Conservation (phyloP, 2,888 invertebrate genomes). For the Eumerus sabulonum region DNA sequence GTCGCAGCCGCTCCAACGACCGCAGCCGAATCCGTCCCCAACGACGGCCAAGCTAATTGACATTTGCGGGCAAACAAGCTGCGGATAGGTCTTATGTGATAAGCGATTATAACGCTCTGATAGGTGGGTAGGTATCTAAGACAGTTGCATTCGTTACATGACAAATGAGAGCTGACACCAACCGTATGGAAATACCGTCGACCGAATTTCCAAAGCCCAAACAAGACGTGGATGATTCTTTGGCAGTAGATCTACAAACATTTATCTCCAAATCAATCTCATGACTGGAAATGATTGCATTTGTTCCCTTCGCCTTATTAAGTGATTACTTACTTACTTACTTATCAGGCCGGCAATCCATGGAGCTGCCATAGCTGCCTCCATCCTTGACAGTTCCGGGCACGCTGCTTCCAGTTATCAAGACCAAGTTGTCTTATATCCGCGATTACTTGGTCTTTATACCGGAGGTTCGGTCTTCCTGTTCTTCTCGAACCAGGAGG, state of each 20-base stretch:
- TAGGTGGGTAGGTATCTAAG: neutral
- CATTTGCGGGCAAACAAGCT: constrained; percentile 42
- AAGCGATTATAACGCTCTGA: constrained; percentile 34
- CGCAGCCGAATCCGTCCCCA: no score
- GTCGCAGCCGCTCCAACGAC: neutral
- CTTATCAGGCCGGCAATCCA: no score
- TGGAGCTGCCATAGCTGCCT: no score
- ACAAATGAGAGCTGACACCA: constrained; percentile 34
- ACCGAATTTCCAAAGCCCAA: neutral
- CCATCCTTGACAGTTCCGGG: no score
- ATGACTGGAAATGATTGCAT: constrained; percentile 62
- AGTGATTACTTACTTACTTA: constrained; percentile 67
- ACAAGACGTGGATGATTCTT: constrained; percentile 34
- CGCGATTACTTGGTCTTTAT: no score
- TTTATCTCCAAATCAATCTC: constrained; percentile 58
- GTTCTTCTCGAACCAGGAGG: no score
- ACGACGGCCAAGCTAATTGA: constrained; percentile 33
- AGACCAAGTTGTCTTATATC: no score
- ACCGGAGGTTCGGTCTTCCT: no score
- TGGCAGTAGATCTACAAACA: constrained; percentile 43
- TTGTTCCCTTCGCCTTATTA: constrained; percentile 62
- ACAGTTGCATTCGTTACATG: constrained; percentile 16
- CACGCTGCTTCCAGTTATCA: no score
- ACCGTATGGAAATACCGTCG: neutral
- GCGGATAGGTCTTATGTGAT: constrained; percentile 47